phyloP scores from a whole-genome alignment of 2,888 invertebrate species.

The Philereme vetulata region DNA sequence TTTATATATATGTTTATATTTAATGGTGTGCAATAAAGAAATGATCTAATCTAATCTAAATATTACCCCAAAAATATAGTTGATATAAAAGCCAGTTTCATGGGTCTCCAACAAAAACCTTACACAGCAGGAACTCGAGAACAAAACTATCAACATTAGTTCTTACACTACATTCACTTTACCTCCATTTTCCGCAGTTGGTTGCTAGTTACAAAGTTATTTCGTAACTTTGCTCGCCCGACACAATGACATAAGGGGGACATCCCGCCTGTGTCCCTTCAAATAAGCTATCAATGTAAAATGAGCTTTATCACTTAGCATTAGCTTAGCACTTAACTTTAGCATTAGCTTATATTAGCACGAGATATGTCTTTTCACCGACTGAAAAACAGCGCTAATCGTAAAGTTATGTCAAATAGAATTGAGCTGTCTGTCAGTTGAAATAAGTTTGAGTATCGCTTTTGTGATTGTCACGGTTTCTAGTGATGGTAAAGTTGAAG shows the following conservation, averaged over 20 bases:
- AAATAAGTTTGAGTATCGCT: too few species aligned
- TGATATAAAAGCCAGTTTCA: constrained; percentile 14
- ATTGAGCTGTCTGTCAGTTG: too few species aligned
- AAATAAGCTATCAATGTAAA: constrained; percentile 10
- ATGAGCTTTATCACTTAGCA: constrained; percentile 9
- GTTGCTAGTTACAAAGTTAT: constrained; percentile 62
- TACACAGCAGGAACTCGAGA: constrained; percentile 25
- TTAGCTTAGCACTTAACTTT: background rate
- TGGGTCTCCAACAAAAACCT: constrained; percentile 41
- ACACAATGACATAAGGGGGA: constrained; percentile 66
- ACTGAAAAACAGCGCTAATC: background rate
- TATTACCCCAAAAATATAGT: background rate
- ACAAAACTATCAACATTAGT: constrained; percentile 52
- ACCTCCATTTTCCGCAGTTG: constrained; percentile 62
- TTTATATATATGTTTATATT: too few species aligned
- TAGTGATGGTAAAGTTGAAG: background rate
- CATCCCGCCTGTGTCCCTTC: constrained; percentile 44
- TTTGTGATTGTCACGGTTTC: background rate
- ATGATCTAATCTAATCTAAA: too few species aligned
- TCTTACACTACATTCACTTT: constrained; percentile 53
- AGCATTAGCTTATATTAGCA: background rate
- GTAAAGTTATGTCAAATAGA: too few species aligned
- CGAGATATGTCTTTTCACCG: background rate
- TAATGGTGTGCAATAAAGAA: too few species aligned
- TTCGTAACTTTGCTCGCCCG: constrained; percentile 60